Base-by-base conservation (phyloP, 2,797 vertebrate species). In the Chelon labrosus region DNA sequence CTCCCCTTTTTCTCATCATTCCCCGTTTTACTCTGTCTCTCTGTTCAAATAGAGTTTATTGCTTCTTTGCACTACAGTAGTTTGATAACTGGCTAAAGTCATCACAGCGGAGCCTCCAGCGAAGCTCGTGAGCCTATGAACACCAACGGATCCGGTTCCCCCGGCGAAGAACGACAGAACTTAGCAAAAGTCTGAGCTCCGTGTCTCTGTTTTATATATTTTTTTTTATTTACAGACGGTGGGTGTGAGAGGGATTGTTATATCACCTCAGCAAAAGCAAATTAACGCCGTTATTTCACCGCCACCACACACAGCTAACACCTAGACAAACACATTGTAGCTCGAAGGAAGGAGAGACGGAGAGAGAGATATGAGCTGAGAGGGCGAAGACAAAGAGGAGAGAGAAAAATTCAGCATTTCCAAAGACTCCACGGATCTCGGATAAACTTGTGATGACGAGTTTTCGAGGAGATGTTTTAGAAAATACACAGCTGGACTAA, bases 61-160 rank as follows among this genome's bases (percentile, higher is more conserved):
- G 79, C 86, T 86, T 86, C 77, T 66, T 42, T 65, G 73, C 77
- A 54, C 65, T 1, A 7, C 63, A 52, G 68, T 16, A 17, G 71
- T 63, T 68, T 62, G 11, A 83, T 82, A 85, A 86, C 76, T 77
- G 44, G 74, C 79, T 79, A 59, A 83, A 88, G 67, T 82, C 72
- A 78, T 88, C 75, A 74, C 2, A 6, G 47, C 17, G 10, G 49
- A 73, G 84, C 87, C 88, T 39, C 41, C 63, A 86, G 85, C 76
- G 3, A 13, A 41, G 12, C 76, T 67, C 47, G 75, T 25, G 10
- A 85, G 82, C 77, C 83, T 70, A 75, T 75, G 89, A 91, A 89
- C 87, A 85, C 60, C 62, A 47, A 50, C 63, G 91, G 90, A 94
- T 91, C 77, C 17, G 75, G 77, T 93, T 94, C 75, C 66, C 64